Evolutionary conservation across 2,113 vertebrate genomes (phyloP).

Genomic region (Saguinus imperator): DNA sequence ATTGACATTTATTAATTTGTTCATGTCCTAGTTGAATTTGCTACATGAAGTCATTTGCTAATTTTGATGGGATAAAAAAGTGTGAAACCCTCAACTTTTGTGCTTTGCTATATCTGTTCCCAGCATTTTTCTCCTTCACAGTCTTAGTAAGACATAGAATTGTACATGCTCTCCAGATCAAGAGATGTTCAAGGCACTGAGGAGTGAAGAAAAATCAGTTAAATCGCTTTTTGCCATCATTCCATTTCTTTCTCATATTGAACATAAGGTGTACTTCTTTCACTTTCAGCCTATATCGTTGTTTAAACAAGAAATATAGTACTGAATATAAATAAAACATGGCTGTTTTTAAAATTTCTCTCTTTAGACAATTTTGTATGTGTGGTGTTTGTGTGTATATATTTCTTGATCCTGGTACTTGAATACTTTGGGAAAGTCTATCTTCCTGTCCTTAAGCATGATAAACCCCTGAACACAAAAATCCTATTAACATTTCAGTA

Average conservation of each 20-base stretch:
- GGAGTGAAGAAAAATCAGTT: not conserved
- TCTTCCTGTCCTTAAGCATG: not conserved
- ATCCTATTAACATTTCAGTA: not conserved
- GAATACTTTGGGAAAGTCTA: not conserved
- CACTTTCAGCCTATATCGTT: not conserved
- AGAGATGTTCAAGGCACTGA: not conserved
- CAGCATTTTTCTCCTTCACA: not conserved
- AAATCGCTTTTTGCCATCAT: not conserved
- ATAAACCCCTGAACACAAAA: not conserved
- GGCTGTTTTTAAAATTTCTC: not conserved
- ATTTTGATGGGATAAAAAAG: not conserved
- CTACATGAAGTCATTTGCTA: not conserved
- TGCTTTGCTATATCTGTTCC: not conserved
- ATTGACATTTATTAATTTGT: not conserved
- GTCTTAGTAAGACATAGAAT: not conserved
- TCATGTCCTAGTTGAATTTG: not conserved
- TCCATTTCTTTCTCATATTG: not conserved
- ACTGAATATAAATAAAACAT: not conserved
- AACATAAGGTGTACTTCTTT: not conserved
- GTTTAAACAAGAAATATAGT: not conserved
- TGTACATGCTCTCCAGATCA: not conserved
- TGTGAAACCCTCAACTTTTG: not conserved
- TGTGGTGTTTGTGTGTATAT: not conserved
- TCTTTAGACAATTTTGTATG: not conserved
- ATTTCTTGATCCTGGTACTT: not conserved